Evolutionary conservation across 2,797 vertebrate genomes (phyloP).

Genomic region (Babyrousa celebensis): DNA sequence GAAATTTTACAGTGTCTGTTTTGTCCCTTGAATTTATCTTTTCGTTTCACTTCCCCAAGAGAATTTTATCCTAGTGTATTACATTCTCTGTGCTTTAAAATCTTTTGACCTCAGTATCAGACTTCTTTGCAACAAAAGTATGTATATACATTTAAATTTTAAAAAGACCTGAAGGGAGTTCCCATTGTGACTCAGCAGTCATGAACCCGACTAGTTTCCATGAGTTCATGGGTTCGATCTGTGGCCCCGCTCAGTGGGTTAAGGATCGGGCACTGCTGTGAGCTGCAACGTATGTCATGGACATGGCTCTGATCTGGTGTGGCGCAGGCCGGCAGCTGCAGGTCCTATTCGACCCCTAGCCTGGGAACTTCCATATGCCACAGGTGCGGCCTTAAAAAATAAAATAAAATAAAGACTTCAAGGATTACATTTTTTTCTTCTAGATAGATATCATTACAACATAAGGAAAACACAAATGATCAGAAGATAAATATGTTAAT

Average conservation of each 20-base stretch:
- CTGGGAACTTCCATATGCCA: too few species aligned
- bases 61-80: not conserved
- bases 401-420: not conserved
- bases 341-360: too few species aligned
- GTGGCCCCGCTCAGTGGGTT: too few species aligned
- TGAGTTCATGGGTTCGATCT: too few species aligned
- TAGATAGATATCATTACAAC: not conserved
- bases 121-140: not conserved
- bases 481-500: not conserved
- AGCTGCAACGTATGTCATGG: too few species aligned
- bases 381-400: too few species aligned
- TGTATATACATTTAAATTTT: not conserved
- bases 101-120: not conserved
- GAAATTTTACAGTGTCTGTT: not conserved
- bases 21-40: not conserved
- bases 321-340: too few species aligned
- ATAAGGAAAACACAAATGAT: not conserved
- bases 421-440: not conserved
- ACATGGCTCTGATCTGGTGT: too few species aligned
- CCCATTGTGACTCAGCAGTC: too few species aligned
- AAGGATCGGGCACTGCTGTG: too few species aligned
- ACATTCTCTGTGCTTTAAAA: not conserved
- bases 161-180: not conserved
- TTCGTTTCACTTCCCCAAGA: not conserved
- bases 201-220: too few species aligned